Evolutionary conservation across 2,888 invertebrate genomes (phyloP).

Genomic region (Diplazon laetatorius): DNA sequence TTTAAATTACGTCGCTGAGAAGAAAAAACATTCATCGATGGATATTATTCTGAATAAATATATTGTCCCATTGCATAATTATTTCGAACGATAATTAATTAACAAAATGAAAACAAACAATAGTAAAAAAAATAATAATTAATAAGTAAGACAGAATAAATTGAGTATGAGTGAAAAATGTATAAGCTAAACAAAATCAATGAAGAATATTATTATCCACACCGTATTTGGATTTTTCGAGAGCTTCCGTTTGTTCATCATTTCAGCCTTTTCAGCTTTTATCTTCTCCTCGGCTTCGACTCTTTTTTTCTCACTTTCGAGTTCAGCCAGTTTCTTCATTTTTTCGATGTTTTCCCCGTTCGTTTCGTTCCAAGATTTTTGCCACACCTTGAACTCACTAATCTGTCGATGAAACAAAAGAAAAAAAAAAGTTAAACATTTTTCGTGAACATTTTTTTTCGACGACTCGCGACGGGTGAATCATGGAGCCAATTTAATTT

Average conservation of each 20-base stretch:
- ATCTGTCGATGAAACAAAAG: slow-evolving; percentile 80
- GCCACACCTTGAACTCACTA: slow-evolving; percentile 86
- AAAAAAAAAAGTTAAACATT: slow-evolving; percentile 33
- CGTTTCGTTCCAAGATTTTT: slow-evolving; percentile 84
- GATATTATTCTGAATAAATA: too few relatives aligned
- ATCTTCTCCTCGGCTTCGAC: slow-evolving; percentile 77
- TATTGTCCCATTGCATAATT: too few relatives aligned
- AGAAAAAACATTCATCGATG: too few relatives aligned
- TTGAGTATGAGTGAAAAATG: neutral
- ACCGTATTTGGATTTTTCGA: slow-evolving; percentile 61
- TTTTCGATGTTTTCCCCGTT: slow-evolving; percentile 82
- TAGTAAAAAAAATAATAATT: too few relatives aligned
- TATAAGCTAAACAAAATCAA: neutral
- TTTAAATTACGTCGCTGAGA: too few relatives aligned
- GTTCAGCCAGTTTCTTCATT: slow-evolving; percentile 82
- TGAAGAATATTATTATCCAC: neutral
- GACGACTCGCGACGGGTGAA: neutral
- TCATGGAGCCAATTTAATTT: too few relatives aligned
- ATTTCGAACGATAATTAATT: too few relatives aligned
- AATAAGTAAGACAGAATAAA: neutral
- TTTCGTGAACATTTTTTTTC: neutral
- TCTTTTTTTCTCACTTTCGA: slow-evolving; percentile 83
- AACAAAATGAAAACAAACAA: too few relatives aligned
- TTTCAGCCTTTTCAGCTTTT: slow-evolving; percentile 81
- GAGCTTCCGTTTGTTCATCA: slow-evolving; percentile 71